Conservation (phyloP, 2,113 vertebrate genomes). For the Dasyurus viverrinus region DNA sequence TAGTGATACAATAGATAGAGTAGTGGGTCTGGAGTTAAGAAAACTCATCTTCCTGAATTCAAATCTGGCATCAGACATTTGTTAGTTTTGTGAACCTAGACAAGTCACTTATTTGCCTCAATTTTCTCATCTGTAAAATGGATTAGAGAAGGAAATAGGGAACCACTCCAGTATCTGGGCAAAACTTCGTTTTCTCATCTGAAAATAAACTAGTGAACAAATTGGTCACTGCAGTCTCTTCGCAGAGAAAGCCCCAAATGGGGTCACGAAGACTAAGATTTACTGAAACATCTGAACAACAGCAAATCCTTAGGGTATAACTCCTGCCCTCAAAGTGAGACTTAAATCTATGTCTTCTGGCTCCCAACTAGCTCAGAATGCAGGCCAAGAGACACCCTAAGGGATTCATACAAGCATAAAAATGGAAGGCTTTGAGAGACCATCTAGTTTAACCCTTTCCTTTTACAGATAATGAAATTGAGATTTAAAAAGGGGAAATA, state of each 20-base stretch:
- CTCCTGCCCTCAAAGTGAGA: background rate
- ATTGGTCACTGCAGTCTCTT: background rate
- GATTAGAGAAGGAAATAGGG: background rate
- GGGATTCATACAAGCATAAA: background rate
- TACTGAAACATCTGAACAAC: background rate
- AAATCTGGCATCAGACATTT: background rate
- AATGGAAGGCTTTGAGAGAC: background rate
- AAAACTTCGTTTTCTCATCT: background rate
- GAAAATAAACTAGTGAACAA: background rate
- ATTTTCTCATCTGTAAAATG: background rate
- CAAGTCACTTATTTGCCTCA: background rate
- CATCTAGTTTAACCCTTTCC: background rate
- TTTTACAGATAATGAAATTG: background rate
- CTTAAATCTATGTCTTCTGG: background rate
- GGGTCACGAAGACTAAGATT: background rate
- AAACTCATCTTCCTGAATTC: background rate
- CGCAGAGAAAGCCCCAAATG: background rate
- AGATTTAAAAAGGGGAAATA: background rate
- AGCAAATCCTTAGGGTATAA: background rate
- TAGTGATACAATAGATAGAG: background rate
- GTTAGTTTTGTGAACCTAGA: background rate
- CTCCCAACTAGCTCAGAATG: background rate
- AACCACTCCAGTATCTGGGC: background rate
- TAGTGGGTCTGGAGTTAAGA: background rate
- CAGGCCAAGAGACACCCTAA: background rate